Percentiles rank a stretch among this genome's conserved stretches.
These are phyloP conservation scores for Hirudinaria manillensis DNA, from an alignment of 2,888 invertebrate species.

Conservation along the genomic window DNA sequence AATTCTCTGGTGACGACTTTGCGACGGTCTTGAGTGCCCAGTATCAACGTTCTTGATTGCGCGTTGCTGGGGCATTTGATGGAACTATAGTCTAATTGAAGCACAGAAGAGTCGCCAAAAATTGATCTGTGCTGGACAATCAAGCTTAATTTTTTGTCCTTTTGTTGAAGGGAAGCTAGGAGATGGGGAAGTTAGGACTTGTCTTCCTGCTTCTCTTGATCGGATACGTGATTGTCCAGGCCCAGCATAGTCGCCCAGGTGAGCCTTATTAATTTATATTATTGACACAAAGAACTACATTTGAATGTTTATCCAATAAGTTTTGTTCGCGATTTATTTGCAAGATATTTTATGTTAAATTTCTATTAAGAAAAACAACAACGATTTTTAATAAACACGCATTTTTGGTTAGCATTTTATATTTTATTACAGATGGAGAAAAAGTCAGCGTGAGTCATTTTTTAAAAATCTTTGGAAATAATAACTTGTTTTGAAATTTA, in stretches of 20 bases:
- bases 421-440: not conserved
- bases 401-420: not conserved
- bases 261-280: not conserved
- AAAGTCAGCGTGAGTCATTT: constrained; percentile 7
- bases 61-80: constrained; percentile 26
- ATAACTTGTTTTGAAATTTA: not conserved
- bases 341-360: not conserved
- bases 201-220: constrained; percentile 23
- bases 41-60: constrained; percentile 15
- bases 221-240: constrained; percentile 19
- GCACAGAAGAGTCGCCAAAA: constrained; percentile 20
- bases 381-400: not conserved
- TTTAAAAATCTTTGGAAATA: not conserved
- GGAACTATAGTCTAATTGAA: constrained; percentile 23
- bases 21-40: constrained; percentile 22
- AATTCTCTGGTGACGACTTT: constrained; percentile 9
- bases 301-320: not conserved
- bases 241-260: constrained; percentile 16
- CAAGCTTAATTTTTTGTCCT: constrained; percentile 23
- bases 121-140: constrained; percentile 9
- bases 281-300: not conserved
- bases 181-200: constrained; percentile 24
- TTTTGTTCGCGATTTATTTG: not conserved
- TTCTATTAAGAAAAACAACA: not conserved
- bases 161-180: constrained; percentile 20